Base-by-base conservation (phyloP, 2,797 vertebrate genomes). In the Brotula barbata region DNA sequence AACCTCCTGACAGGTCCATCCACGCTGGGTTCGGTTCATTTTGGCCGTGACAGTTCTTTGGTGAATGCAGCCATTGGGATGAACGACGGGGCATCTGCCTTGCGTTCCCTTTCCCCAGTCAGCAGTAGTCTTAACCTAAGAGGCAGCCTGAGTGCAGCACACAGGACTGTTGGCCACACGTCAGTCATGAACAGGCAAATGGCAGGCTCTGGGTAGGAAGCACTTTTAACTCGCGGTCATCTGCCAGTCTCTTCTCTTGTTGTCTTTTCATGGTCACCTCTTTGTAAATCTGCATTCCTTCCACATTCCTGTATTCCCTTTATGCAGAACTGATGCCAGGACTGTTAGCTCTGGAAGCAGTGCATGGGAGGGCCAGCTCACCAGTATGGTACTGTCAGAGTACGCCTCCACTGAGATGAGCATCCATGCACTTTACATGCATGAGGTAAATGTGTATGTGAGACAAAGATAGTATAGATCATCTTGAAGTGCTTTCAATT, bases 371-470 rank as follows among this genome's bases (percentile, higher is more conserved):
- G 96, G 95, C 63, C 95, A 98, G 50, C 90, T 97, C 42, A 94
- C 95, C 78, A 99, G 96, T 87, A 84, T 97, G 88, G 91, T 97
- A 70, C 89, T 98, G 49, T 99, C 96, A 0, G 97, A 99, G 73
- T 99, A 97, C 0, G 96, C 97, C 8, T 98, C 96, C 42, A 98
- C 95, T 0, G 96, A 99, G 84, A 99, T 99, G 96, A 98, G 97
- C 86, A 93, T 99, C 66, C 97, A 99, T 0, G 96, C 96, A 9
- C 90, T 99, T 75, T 98, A 96, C 82, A 97, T 99, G 89, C 97
- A 99, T 1, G 96, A 98, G 94, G 97, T 97, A 87, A 90, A 41
- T 41, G 7, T 36, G 13, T 19, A 8, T 39, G 40, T 61, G 19
- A 19, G 14, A 33, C 13, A 21, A 42, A 46, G 10, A 46, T 6